phyloP scores from a whole-genome alignment of 2,888 invertebrate species.

The Noctua janthe region DNA sequence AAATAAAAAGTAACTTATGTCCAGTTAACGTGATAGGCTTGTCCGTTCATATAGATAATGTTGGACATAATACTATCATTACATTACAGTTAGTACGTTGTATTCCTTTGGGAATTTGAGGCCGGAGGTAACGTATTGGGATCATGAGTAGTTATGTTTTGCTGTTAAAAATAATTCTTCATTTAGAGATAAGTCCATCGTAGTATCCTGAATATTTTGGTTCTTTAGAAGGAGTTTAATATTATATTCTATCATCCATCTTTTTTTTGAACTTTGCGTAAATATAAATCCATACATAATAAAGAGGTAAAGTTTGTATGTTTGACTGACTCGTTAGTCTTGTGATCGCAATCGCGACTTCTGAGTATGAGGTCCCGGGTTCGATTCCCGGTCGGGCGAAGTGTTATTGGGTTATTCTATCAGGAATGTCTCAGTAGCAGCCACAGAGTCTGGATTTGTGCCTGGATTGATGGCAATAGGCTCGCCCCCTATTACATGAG shows the following conservation, averaged over 20 bases:
- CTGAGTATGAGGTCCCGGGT: too few species aligned
- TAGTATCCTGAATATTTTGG: background rate
- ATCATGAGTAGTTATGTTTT: background rate
- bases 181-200: background rate
- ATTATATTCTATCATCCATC: background rate
- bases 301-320: too few species aligned
- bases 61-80: constrained; percentile 37
- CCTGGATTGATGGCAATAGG: too few species aligned
- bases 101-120: constrained; percentile 24
- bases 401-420: too few species aligned
- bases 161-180: background rate
- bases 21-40: constrained; percentile 49
- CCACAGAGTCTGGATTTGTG: too few species aligned
- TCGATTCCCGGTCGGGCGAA: too few species aligned
- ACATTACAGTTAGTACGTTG: constrained; percentile 23
- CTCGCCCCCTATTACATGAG: too few species aligned
- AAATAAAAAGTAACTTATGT: constrained; percentile 39
- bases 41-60: constrained; percentile 36
- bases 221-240: background rate
- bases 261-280: background rate
- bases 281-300: background rate
- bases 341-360: too few species aligned
- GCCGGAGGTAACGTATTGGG: constrained; percentile 7
- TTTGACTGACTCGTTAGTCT: too few species aligned
- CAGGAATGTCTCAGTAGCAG: too few species aligned